Evolutionary conservation across 1,140 invertebrate genomes (phyloP).

Genomic region (Thaumatotibia leucotreta): DNA sequence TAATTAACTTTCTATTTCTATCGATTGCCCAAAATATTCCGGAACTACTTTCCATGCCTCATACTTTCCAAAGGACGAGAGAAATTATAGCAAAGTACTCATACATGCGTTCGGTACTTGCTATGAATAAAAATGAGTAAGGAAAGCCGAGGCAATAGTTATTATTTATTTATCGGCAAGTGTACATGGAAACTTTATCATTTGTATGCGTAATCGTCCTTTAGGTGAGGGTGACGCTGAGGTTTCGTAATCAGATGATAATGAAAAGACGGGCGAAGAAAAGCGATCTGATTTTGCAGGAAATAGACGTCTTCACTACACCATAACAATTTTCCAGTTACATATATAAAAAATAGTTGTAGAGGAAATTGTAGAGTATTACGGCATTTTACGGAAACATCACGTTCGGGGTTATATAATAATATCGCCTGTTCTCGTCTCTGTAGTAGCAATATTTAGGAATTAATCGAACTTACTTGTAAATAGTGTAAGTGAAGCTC

Average conservation of each 20-base stretch:
- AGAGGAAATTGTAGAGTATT: not conserved
- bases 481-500: no score
- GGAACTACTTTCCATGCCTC: conserved; percentile 62
- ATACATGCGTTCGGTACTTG: conserved; percentile 35
- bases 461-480: no score
- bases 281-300: not conserved
- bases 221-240: not conserved
- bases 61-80: conserved; percentile 67
- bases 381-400: not conserved
- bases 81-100: conserved; percentile 57
- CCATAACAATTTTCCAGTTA: not conserved
- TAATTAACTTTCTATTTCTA: conserved; percentile 70
- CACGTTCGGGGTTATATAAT: not conserved
- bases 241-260: not conserved
- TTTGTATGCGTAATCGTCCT: not conserved
- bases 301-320: not conserved
- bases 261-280: not conserved
- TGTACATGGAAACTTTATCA: not conserved
- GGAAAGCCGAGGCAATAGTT: conserved; percentile 61
- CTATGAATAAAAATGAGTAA: conserved; percentile 58
- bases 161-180: conserved; percentile 50
- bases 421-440: not conserved
- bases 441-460: no score
- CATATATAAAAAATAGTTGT: not conserved
- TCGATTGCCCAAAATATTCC: conserved; percentile 66